Conservation (phyloP, 2,888 invertebrate genomes). For the Macaria liturata region DNA sequence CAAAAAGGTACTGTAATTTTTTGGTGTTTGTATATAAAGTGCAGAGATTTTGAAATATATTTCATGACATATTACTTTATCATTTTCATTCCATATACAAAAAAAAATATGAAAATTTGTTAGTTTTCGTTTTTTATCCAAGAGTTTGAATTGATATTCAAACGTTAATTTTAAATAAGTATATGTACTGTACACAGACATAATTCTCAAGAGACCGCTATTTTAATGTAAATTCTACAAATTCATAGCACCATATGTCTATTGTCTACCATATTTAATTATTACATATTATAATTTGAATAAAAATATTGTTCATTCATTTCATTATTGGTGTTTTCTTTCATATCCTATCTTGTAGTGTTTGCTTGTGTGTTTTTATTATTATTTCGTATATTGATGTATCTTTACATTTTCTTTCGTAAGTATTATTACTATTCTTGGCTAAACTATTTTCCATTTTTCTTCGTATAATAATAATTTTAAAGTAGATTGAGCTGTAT, state of each 20-base stretch:
- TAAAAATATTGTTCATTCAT: slow-evolving; percentile 40
- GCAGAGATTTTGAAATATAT: no score
- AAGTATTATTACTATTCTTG: background rate
- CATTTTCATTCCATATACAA: background rate
- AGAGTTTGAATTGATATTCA: no score
- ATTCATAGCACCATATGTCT: slow-evolving; percentile 9
- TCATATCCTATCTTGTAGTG: slow-evolving; percentile 30
- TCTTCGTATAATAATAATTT: no score
- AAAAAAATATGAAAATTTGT: background rate
- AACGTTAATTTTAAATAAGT: no score
- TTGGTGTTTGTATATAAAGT: no score
- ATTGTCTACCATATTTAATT: slow-evolving; percentile 13
- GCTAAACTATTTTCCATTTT: background rate
- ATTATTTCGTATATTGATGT: slow-evolving; percentile 5
- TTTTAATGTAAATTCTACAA: slow-evolving; percentile 4
- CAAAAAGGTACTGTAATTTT: no score
- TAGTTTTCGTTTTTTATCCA: no score
- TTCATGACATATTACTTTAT: background rate
- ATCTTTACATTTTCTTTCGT: background rate
- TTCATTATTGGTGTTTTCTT: slow-evolving; percentile 45
- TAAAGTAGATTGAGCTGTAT: no score
- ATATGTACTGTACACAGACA: no score
- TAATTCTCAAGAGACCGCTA: background rate
- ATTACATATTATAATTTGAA: slow-evolving; percentile 31
- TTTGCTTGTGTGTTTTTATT: slow-evolving; percentile 31